Base-by-base conservation (phyloP, 2,888 invertebrate species). In the Yponomeuta sedellus region DNA sequence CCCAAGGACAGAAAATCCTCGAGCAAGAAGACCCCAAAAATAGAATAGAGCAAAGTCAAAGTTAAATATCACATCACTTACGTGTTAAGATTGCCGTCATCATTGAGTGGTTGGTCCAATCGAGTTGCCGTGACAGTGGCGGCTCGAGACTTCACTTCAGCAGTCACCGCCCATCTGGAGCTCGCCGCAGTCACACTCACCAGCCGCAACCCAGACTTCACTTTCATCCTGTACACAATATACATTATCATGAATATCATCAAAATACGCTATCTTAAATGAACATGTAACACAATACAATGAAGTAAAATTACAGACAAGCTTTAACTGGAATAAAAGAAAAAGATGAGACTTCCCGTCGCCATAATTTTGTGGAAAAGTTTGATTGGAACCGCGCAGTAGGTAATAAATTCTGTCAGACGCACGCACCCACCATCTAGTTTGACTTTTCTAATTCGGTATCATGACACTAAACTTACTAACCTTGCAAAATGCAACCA, bases 71-170 rank as follows among this genome's bases (percentile, higher is more conserved):
- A 8, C 34, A 52, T 52, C 1, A 81, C 87, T 82, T 74, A 90
- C 90, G 79, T 75, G 64, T 86, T 82, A 39, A 82, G 71, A 58
- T 80, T 78, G 64, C 83, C 85, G 69, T 88, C 89, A 65, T 89
- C 89, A 22, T 82, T 77, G 66, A 89, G 73, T 1, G 89, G 88
- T 71, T 87, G 88, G 64, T 91, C 91, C 8, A 90, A 77, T 69
- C 94, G 94, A 66, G 96, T 94, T 0, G 97, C 97, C 0, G 97
- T 98, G 66, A 98, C 97, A 19, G 97, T 96, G 39, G 97, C 98
- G 1, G 95, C 94, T 2, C 97, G 96, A 72, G 97, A 96, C 78
- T 97, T 95, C 65, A 96, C 94, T 77, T 98, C 97, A 63, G 97
- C 94, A 25, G 96, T 96, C 72, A 98, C 94, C 74, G 95, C 97